Percentiles rank a stretch among this genome's conserved stretches.
These are phyloP conservation scores for Merops nubicus DNA, from an alignment of 2,113 vertebrate species.

Conservation along the genomic window DNA sequence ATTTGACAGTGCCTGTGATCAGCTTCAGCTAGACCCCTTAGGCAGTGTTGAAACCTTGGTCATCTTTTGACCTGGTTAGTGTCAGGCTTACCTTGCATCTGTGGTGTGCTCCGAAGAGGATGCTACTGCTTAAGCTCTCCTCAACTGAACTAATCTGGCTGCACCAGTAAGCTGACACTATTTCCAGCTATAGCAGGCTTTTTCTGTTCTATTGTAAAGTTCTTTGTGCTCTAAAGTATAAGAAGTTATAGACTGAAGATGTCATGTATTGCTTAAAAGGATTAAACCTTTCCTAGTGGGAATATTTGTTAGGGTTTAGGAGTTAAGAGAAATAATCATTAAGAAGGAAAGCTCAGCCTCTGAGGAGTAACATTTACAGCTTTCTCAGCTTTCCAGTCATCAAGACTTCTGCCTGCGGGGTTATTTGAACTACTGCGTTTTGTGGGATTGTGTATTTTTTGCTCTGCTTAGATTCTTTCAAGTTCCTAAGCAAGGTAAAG, in stretches of 20 bases:
- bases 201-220: background rate
- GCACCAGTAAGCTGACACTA: background rate
- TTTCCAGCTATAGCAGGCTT: background rate
- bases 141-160: background rate
- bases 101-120: background rate
- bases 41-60: background rate
- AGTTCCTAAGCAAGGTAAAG: background rate
- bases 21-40: background rate
- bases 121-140: fast-evolving
- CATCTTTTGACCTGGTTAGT: background rate
- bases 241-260: background rate
- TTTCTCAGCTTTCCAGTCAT: background rate
- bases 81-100: background rate
- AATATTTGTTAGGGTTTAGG: background rate
- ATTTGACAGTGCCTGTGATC: background rate
- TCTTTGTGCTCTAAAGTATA: background rate
- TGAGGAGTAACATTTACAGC: background rate
- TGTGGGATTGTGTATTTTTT: background rate
- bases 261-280: background rate
- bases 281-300: background rate
- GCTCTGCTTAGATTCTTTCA: background rate
- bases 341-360: background rate
- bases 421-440: background rate
- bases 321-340: background rate
- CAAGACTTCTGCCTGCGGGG: background rate